A percentile compares a stretch with the other conserved stretches of the same genome.
Conservation (phyloP, 2,113 vertebrate species). For the Nicator chloris region DNA sequence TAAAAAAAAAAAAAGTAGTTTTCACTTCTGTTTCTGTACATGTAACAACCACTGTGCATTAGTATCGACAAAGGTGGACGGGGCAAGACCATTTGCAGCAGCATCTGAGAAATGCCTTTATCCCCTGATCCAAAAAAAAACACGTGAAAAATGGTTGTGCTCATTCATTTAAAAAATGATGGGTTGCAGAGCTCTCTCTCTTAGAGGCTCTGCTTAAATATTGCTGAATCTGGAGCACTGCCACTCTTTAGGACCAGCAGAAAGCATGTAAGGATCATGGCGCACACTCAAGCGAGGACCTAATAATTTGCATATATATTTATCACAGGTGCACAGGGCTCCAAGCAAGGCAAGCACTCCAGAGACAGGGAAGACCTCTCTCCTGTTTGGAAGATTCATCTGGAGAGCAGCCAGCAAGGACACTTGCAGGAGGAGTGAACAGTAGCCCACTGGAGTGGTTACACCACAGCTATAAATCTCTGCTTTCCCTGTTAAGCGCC, state of each 20-base stretch:
- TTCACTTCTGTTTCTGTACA: neutral
- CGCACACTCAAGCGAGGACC: rapidly evolving
- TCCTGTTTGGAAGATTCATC: neutral
- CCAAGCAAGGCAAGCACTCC: neutral
- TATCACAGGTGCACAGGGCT: neutral
- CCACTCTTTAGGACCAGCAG: neutral
- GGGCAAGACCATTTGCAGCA: neutral
- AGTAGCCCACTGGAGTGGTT: neutral
- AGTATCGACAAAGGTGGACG: neutral
- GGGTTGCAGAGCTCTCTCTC: neutral
- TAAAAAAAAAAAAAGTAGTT: neutral
- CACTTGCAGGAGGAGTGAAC: neutral
- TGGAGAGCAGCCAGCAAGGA: neutral
- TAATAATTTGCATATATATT: neutral
- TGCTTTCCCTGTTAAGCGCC: neutral
- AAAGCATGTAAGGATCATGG: neutral
- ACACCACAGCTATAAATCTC: neutral
- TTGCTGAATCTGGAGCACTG: neutral
- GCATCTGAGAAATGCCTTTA: neutral
- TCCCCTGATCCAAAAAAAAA: neutral
- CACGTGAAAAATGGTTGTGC: neutral
- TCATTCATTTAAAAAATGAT: neutral
- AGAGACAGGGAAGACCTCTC: neutral
- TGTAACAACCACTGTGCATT: neutral
- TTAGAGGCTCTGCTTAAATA: neutral